These are phyloP conservation scores for Abrostola tripartita DNA, from an alignment of 2,888 invertebrate genomes.

Conservation along the genomic window DNA sequence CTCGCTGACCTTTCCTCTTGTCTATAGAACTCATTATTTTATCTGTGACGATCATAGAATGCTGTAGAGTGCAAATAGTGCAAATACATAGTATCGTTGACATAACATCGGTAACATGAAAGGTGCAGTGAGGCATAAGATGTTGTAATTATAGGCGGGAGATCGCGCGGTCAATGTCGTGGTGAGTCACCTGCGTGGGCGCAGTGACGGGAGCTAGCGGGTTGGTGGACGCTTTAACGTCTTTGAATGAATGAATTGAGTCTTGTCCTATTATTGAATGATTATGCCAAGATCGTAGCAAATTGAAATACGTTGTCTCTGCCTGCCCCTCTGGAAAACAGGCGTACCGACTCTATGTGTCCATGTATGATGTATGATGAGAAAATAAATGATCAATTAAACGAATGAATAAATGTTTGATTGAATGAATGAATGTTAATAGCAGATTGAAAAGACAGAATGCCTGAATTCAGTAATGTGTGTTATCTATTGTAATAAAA, in stretches of 20 bases:
- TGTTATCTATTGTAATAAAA: too few relatives aligned
- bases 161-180: constrained; percentile 75
- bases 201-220: constrained; percentile 47
- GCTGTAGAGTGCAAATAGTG: constrained; percentile 7
- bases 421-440: too few relatives aligned
- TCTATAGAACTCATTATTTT: background rate
- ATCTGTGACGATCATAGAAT: constrained; percentile 6
- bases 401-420: too few relatives aligned
- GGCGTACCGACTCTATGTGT: too few relatives aligned
- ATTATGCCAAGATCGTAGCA: too few relatives aligned
- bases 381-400: too few relatives aligned
- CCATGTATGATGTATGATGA: too few relatives aligned
- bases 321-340: too few relatives aligned
- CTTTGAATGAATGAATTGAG: background rate
- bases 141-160: constrained; percentile 62
- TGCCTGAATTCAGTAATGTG: too few relatives aligned
- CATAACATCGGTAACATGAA: constrained; percentile 48
- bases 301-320: too few relatives aligned
- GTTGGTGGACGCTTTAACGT: background rate
- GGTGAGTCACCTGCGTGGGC: constrained; percentile 58
- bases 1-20: background rate
- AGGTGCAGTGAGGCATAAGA: constrained; percentile 61
- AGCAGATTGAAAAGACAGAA: too few relatives aligned
- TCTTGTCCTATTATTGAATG: too few relatives aligned
- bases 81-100: constrained; percentile 26